phyloP scores from a whole-genome alignment of 2,797 vertebrate genomes.

The Coilia nasus region DNA sequence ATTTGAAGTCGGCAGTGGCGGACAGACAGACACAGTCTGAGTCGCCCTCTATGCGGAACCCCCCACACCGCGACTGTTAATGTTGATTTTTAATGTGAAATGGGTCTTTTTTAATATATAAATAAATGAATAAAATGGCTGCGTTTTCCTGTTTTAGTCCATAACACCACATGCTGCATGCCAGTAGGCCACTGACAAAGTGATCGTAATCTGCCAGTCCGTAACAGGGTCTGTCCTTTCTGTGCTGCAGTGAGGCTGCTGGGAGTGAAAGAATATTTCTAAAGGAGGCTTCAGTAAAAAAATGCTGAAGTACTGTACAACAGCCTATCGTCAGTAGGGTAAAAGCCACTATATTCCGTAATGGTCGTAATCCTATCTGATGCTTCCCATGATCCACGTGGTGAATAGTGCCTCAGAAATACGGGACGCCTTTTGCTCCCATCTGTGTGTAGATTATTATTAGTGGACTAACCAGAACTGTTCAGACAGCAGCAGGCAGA shows the following conservation, averaged over 20 bases:
- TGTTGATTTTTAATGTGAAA: background rate
- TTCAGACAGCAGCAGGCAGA: too few species aligned
- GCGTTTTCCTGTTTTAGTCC: background rate
- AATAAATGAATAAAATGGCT: background rate
- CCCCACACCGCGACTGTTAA: conserved; percentile 24
- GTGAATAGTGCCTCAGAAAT: background rate
- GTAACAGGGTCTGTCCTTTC: background rate
- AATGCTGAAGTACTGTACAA: background rate
- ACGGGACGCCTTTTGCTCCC: background rate
- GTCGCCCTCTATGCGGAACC: conserved; percentile 68
- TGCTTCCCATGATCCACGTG: background rate
- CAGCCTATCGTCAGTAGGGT: background rate
- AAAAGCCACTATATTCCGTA: background rate
- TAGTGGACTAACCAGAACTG: too few species aligned
- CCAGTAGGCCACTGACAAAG: background rate
- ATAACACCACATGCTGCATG: background rate
- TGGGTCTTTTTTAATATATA: background rate
- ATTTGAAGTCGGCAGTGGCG: conserved; percentile 65
- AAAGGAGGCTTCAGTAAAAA: too few species aligned
- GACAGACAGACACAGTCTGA: conserved; percentile 64
- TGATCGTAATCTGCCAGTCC: background rate
- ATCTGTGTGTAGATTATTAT: conserved; percentile 24
- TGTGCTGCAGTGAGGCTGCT: too few species aligned
- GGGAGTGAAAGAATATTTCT: too few species aligned
- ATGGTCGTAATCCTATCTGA: too few species aligned